Conservation (phyloP, 1,140 invertebrate genomes). For the Psilanteris sp. region DNA sequence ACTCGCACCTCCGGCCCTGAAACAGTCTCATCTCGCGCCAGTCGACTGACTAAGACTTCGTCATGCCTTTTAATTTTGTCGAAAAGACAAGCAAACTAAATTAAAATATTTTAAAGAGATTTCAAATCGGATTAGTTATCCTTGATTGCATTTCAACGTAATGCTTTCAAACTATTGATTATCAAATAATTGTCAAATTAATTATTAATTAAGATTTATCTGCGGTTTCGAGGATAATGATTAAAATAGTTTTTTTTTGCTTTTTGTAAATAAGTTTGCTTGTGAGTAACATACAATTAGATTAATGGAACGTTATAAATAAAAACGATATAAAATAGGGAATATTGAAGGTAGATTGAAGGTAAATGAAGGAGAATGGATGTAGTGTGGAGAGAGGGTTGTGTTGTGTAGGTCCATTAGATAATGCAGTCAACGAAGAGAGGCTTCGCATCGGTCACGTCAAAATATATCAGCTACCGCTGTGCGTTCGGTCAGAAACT, state of each 20-base stretch:
- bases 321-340: no score
- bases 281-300: no score
- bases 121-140: constrained; percentile 9
- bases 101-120: neutral
- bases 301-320: no score
- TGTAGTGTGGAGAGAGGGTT: constrained; percentile 9
- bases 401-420: constrained; percentile 71
- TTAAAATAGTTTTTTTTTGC: no score
- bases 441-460: constrained; percentile 72
- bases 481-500: constrained; percentile 77
- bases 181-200: no score
- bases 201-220: no score
- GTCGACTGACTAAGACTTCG: constrained; percentile 18
- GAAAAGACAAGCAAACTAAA: constrained; percentile 4
- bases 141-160: no score
- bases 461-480: constrained; percentile 80
- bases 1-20: constrained; percentile 64
- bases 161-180: no score
- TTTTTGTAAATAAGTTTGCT: no score
- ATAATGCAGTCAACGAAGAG: constrained; percentile 75
- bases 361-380: neutral
- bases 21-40: constrained; percentile 44
- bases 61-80: constrained; percentile 20
- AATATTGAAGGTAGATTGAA: no score
- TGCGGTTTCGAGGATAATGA: no score